Evolutionary conservation across 2,888 invertebrate genomes (phyloP), one percentile per base, ranked within the genome.

Genomic region (Teleiodes luculella): DNA sequence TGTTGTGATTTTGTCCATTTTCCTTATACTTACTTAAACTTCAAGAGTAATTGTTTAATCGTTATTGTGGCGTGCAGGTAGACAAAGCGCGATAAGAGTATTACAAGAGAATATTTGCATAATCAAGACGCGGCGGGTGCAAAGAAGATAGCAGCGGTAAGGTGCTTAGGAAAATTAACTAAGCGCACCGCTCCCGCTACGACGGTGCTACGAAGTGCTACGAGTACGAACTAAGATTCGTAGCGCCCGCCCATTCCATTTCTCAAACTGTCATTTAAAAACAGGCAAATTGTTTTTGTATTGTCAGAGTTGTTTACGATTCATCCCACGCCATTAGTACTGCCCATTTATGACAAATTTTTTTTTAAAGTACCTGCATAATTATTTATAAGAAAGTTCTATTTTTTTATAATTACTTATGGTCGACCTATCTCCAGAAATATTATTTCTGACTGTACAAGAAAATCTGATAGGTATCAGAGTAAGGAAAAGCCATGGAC

Each of bases 141-240:
- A 76, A 73, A 70, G 71, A 72, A 75, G 88, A 87, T 87, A 88
- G 86, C 89, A 88, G 86, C 89, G 78, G 75, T 88, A 88, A 89
- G 89, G 67, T 84, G 86, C 88, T 89, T 89, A 88, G 68, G 76
- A 76, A 81, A 88, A 86, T 88, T 85, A 86, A 80, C 66, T 70
- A 69, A 72, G 71, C 64, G 72, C 63, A 24, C 24, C 35, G 48
- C 33, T 48, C 7, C 33, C 48, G 31, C 56, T 58, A 57, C 57
- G 60, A 30, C 35, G 52, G 13, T 50, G 37, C 57, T 62, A 58
- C 60, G 52, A n/a, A n/a, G n/a, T n/a, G n/a, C n/a, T n/a, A n/a
- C n/a, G n/a, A n/a, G n/a, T n/a, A n/a, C n/a, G n/a, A n/a, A n/a
- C 53, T 62, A 68, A 67, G 66, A 48, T 31, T 58, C 65, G 68